Evolutionary conservation across 2,888 invertebrate species (phyloP), one percentile per base, ranked within the genome.

Genomic region (Acronicta alni): DNA sequence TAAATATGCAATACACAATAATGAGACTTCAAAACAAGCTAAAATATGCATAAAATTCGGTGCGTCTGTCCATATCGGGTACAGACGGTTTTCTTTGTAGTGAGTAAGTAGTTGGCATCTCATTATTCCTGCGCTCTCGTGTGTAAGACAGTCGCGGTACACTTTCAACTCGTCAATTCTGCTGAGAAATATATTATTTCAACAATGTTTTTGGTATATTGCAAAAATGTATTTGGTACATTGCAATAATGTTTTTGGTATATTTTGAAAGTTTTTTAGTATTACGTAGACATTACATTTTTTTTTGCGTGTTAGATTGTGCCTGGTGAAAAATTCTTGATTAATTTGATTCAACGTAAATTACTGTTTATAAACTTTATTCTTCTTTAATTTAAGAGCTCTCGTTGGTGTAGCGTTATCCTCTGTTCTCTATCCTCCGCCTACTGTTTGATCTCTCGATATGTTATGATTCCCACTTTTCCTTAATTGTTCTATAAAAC

Each of bases 41-140:
- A 38, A 52, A 53, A 64, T 30, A 48, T 57, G 45, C 52, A 55
- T 48, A 59, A 51, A 48, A 67, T 52, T 53, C 48, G 52, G 58
- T 65, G 41, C 53, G 57, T 72, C 72, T 75, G 75, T 82, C 76
- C 79, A 72, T 63, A 71, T 56, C 67, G 69, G 76, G 71, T 53
- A 49, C 47, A 56, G 63, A 68, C 75, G 67, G 77, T 80, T 77
- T 81, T 77, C 84, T 87, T 86, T 87, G 84, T 81, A 76, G 53
- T 69, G 52, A 74, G 63, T 83, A 82, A 86, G 84, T 89, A 88
- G 89, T 89, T 85, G 76, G 77, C 64, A 76, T 82, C 89, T 91
- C 91, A 87, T 91, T 91, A 91, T 91, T 89, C 77, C 87, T 91
- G 91, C 74, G 71, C 83, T 77, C 78, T 89, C 90, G 78, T 77